Conservation (phyloP, 2,113 vertebrate genomes). For the Colaptes auratus region DNA sequence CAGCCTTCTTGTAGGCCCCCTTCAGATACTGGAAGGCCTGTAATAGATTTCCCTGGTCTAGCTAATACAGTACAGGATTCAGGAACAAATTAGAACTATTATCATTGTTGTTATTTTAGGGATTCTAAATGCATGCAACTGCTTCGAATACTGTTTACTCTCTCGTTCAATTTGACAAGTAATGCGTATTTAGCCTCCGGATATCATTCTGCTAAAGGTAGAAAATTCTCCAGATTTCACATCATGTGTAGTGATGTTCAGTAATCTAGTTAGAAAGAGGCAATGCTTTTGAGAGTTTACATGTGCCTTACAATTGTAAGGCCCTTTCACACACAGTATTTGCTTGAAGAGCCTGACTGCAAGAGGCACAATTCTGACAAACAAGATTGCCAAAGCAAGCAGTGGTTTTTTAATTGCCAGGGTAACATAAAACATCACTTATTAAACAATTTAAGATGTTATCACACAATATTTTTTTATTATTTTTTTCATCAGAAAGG, state of each 20-base stretch:
- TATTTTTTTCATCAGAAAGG: not conserved
- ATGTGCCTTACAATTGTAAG: not conserved
- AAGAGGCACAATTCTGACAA: not conserved
- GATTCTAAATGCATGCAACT: not conserved
- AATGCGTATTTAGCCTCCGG: not conserved
- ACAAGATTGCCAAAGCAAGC: not conserved
- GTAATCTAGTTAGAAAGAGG: not conserved
- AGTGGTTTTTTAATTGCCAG: not conserved
- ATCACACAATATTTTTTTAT: not conserved
- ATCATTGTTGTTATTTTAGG: not conserved
- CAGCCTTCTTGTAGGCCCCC: no score
- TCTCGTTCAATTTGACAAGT: not conserved
- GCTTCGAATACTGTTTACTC: not conserved
- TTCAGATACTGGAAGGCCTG: no score
- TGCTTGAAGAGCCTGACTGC: not conserved
- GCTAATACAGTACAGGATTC: not conserved
- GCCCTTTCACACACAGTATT: not conserved
- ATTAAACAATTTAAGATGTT: not conserved
- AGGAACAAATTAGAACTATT: not conserved
- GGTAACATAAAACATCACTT: not conserved
- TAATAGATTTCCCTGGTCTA: not conserved
- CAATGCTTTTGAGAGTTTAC: not conserved
- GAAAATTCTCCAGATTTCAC: not conserved
- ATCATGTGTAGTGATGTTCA: not conserved
- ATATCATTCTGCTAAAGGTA: not conserved